phyloP scores from a whole-genome alignment of 1,140 invertebrate genomes.

The Drosophila pruinosa region DNA sequence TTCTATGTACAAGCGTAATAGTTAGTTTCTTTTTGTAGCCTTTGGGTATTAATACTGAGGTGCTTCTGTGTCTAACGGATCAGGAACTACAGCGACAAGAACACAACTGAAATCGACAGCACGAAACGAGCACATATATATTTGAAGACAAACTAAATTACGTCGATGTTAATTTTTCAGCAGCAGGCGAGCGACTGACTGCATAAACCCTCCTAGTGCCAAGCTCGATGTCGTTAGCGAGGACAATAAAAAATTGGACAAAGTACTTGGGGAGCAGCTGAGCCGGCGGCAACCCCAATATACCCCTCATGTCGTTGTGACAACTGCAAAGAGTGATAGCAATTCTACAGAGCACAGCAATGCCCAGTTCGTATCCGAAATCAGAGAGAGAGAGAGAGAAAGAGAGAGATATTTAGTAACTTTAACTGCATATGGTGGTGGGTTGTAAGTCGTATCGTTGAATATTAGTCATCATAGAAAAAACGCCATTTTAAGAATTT shows the following conservation, averaged over 20 bases:
- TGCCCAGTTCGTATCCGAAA: background rate
- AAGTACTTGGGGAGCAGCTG: conserved; percentile 38
- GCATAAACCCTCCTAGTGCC: conserved; percentile 16
- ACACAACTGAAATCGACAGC: conserved; percentile 34
- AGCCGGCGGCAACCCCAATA: conserved; percentile 18
- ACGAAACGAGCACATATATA: conserved; percentile 71
- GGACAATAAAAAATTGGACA: conserved; percentile 75
- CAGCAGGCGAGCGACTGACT: conserved; percentile 67
- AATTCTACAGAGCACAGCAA: background rate
- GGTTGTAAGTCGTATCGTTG: no score
- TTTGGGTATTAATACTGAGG: conserved; percentile 7
- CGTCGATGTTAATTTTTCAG: conserved; percentile 77
- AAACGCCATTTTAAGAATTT: background rate
- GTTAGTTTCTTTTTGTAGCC: conserved; percentile 3
- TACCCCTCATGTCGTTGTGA: conserved; percentile 21
- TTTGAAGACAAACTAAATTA: conserved; percentile 80
- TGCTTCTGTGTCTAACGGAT: conserved; percentile 4
- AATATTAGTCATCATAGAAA: background rate
- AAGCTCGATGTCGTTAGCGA: conserved; percentile 40
- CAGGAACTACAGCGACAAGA: conserved; percentile 16
- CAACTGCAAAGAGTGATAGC: background rate
- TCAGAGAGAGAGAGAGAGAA: background rate
- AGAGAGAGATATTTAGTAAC: conserved; percentile 7
- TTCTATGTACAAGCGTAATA: conserved; percentile 10
- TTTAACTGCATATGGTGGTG: background rate